These are phyloP conservation scores for Parthenolecanium corni DNA, from an alignment of 2,888 invertebrate species.

Conservation along the genomic window DNA sequence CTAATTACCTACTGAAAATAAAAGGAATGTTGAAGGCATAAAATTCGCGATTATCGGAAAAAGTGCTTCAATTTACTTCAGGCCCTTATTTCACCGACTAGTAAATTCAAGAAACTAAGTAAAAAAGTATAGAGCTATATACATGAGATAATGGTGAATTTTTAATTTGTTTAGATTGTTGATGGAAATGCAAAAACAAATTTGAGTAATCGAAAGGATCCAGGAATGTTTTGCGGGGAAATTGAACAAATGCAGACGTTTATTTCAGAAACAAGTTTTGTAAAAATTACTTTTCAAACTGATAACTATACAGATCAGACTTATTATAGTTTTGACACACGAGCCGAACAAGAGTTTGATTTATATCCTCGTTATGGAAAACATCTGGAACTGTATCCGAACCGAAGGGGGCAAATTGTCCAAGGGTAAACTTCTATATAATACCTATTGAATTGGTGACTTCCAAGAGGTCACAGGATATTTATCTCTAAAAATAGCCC, in stretches of 20 bases:
- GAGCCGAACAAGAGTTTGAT: slow-evolving; percentile 83
- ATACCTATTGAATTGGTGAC: slow-evolving; percentile 37
- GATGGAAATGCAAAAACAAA: slow-evolving; percentile 84
- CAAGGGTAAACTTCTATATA: too few relatives aligned
- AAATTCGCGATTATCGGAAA: too few relatives aligned
- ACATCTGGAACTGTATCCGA: slow-evolving; percentile 84
- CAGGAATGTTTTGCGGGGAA: slow-evolving; percentile 85
- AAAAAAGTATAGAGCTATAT: too few relatives aligned
- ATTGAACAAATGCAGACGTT: slow-evolving; percentile 88
- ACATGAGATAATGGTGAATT: too few relatives aligned
- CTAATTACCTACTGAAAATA: too few relatives aligned
- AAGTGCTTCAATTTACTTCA: too few relatives aligned
- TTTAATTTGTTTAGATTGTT: slow-evolving; percentile 73
- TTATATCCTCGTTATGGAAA: slow-evolving; percentile 85
- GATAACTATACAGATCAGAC: slow-evolving; percentile 90
- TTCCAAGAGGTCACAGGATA: too few relatives aligned
- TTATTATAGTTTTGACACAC: slow-evolving; percentile 72
- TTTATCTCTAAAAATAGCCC: too few relatives aligned
- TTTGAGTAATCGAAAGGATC: slow-evolving; percentile 75
- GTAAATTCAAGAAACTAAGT: too few relatives aligned
- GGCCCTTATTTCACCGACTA: too few relatives aligned
- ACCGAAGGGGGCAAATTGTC: slow-evolving; percentile 75
- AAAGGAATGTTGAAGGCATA: too few relatives aligned
- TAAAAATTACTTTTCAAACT: slow-evolving; percentile 79
- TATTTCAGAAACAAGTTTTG: slow-evolving; percentile 87